Evolutionary conservation across 2,888 invertebrate genomes (phyloP), one percentile per base, ranked within the genome.

Genomic region (Anoncus sp.): DNA sequence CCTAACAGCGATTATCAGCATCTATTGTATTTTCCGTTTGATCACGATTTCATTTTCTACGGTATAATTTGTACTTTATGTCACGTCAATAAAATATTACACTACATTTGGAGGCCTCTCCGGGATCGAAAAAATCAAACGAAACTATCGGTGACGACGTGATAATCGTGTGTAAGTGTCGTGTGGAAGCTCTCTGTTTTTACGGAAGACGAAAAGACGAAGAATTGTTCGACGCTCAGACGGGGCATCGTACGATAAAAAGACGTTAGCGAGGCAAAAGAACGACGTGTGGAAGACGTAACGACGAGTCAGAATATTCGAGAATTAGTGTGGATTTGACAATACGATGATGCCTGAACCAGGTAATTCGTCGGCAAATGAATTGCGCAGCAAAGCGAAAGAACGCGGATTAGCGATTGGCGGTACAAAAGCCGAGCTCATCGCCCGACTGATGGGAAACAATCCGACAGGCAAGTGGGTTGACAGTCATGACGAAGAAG

Each of bases 391-490:
- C 7, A 59, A 59, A 59, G 38, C 43, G 18, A 40, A 20, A 43
- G 40, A 20, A 47, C 31, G 24, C 20, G 31, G 31, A 31, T 40
- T 59, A 59, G 20, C 59, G 40, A 24, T n/a, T 63, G 47, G 35
- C 14, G 62, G 62, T 22, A 47, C 47, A 14, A 63, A 63, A 31
- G 35, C 62, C 1, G 20, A 47, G 5, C 40, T 47, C 27, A 62
- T 47, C 12, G 12, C 31, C 31, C 47, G 45, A 45, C 14, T 49
- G 38, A 31, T 65, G 35, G 51, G 51, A 38, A n/a, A 65, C 31
- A 51, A 65, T 51, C 40, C 65, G 12, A n/a, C 38, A 6, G 65
- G 51, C 10, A 22, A 1, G 9, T 51, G 51, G 51, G 27, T 40
- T 9, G 22, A 16, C 2, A 16, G 18, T 40, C 9, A 18, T 2